Evolutionary conservation across 2,113 vertebrate species (phyloP).

Genomic region (Mesoclemmys tuberculata): DNA sequence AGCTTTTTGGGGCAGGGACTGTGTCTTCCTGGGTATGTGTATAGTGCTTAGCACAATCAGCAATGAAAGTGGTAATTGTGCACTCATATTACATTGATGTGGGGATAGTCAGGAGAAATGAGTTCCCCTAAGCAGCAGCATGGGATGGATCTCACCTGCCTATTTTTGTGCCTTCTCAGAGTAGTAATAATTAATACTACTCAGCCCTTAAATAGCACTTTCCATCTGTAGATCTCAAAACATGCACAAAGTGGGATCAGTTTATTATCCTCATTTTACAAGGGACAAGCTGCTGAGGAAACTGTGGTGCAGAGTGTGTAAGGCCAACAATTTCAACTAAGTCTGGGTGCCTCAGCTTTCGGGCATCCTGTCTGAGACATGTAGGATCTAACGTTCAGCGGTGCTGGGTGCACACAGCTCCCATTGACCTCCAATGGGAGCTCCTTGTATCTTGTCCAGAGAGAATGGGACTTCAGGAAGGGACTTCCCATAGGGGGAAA

Average conservation of each 20-base stretch:
- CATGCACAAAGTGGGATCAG: not conserved
- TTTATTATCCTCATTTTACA: not conserved
- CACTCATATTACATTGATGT: not conserved
- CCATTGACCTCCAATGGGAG: not conserved
- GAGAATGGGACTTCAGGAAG: not conserved
- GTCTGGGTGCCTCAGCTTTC: not conserved
- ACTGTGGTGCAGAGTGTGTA: not conserved
- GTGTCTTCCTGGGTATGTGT: not conserved
- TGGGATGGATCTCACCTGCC: not conserved
- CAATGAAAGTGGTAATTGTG: not conserved
- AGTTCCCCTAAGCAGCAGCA: not conserved
- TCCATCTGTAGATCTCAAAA: not conserved
- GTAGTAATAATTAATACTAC: not conserved
- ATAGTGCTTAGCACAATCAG: not conserved
- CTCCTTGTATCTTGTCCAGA: not conserved
- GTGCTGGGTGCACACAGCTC: not conserved
- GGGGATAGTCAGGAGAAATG: not conserved
- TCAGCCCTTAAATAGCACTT: not conserved
- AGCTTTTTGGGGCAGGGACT: not conserved
- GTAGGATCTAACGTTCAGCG: not conserved
- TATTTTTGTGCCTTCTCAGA: not conserved
- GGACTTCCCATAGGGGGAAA: fast-evolving
- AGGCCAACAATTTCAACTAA: not conserved
- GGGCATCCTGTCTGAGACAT: not conserved
- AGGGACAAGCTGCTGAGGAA: not conserved